Conservation (phyloP, 2,888 invertebrate species). For the Hololepta plana region DNA sequence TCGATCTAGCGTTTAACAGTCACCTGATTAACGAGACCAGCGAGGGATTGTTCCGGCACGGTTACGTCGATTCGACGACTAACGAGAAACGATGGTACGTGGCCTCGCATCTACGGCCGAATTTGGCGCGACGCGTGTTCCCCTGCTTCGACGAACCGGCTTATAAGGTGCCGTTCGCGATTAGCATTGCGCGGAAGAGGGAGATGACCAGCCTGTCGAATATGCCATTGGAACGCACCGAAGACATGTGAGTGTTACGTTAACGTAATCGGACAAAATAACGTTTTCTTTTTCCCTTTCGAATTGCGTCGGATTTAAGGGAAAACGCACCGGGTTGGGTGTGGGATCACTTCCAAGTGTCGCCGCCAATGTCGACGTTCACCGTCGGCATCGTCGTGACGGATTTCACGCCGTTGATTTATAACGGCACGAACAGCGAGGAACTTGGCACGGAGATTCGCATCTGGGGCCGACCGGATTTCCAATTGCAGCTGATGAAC, state of each 20-base stretch:
- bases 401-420: constrained; percentile 28
- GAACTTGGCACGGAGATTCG: constrained; percentile 29
- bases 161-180: constrained; percentile 51
- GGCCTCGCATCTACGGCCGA: constrained; percentile 50
- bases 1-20: constrained; percentile 48
- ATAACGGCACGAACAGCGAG: constrained; percentile 10
- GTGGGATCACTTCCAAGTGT: constrained; percentile 48
- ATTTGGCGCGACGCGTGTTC: constrained; percentile 57
- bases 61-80: constrained; percentile 31
- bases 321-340: constrained; percentile 38
- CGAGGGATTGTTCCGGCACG: constrained; percentile 52
- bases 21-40: constrained; percentile 41
- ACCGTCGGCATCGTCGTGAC: constrained; percentile 56
- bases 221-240: constrained; percentile 36
- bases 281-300: constrained; percentile 1
- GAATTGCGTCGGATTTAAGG: constrained; percentile 19
- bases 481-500: constrained; percentile 35
- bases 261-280: too few relatives aligned
- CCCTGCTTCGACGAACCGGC: constrained; percentile 70
- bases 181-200: constrained; percentile 41
- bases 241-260: constrained; percentile 38
- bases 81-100: constrained; percentile 33
- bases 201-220: constrained; percentile 43
- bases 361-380: constrained; percentile 61
- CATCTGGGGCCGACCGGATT: constrained; percentile 47